phyloP scores from a whole-genome alignment of 2,888 invertebrate genomes.

The Candidula unifasciata region DNA sequence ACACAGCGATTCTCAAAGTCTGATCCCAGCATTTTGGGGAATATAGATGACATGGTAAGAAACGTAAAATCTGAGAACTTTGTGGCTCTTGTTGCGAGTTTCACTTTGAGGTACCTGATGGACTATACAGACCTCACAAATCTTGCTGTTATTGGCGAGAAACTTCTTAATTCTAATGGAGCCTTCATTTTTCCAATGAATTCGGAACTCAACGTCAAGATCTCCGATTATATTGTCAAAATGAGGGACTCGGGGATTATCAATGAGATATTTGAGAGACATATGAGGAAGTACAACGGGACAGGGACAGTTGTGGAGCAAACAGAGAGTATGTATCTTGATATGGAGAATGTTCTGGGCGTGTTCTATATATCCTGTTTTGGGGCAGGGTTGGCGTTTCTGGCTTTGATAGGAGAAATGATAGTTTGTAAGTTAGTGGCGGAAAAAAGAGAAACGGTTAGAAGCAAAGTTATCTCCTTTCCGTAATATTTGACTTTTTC shows the following conservation, averaged over 20 bases:
- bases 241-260: conserved; percentile 1
- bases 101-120: background rate
- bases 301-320: background rate
- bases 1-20: background rate
- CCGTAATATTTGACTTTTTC: background rate
- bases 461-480: background rate
- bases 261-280: background rate
- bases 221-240: conserved; percentile 12
- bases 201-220: background rate
- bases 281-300: background rate
- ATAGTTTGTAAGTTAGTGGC: background rate
- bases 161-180: background rate
- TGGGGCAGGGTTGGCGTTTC: background rate
- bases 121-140: background rate
- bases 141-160: background rate
- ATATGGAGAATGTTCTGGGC: background rate
- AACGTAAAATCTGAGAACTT: background rate
- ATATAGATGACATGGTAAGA: background rate
- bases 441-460: background rate
- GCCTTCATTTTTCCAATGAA: background rate
- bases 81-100: background rate
- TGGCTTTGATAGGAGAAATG: background rate
- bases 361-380: background rate
- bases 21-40: background rate
- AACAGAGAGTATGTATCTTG: background rate